Evolutionary conservation across 23 tunicate species (phyloP).

Genomic region (Ascidia mentula): DNA sequence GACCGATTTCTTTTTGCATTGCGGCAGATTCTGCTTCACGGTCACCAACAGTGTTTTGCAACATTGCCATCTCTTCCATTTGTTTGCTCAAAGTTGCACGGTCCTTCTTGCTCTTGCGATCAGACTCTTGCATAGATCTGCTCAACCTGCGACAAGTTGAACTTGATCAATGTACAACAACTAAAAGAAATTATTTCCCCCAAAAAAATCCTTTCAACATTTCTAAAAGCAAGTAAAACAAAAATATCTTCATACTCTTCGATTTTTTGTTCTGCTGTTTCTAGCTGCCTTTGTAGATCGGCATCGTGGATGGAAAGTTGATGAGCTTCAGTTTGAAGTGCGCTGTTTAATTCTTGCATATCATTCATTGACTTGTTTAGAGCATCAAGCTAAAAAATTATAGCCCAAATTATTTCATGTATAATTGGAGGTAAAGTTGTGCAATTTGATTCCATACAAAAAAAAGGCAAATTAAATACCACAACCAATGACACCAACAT

Average conservation of each 20-base stretch:
- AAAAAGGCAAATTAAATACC: too few relatives aligned
- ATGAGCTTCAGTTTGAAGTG: slow-evolving; percentile 64
- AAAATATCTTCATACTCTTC: slow-evolving; percentile 50
- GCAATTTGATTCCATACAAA: too few relatives aligned
- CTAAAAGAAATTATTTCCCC: too few relatives aligned
- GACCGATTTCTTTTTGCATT: slow-evolving; percentile 57
- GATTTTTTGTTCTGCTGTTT: slow-evolving; percentile 63
- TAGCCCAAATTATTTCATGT: too few relatives aligned
- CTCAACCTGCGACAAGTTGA: slow-evolving; percentile 56
- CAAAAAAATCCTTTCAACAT: too few relatives aligned
- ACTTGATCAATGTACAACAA: too few relatives aligned
- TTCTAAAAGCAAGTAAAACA: too few relatives aligned
- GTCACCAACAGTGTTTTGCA: slow-evolving; percentile 72
- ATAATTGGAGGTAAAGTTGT: too few relatives aligned
- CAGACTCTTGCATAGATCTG: slow-evolving; percentile 61
- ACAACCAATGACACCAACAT: too few relatives aligned
- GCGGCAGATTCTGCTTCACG: slow-evolving; percentile 69
- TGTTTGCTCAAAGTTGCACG: slow-evolving; percentile 48
- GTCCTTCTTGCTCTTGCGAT: slow-evolving; percentile 32
- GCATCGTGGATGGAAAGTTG: slow-evolving; percentile 59
- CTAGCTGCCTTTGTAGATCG: slow-evolving; percentile 62
- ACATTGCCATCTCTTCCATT: slow-evolving; percentile 79
- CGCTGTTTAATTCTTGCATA: slow-evolving; percentile 77
- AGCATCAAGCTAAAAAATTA: slow-evolving; percentile 71
- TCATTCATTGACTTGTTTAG: slow-evolving; percentile 87